A percentile compares a stretch with the other conserved stretches of the same genome.
These are phyloP conservation scores for Amblyopsis hoosieri DNA, from an alignment of 2,797 vertebrate species.

Conservation along the genomic window DNA sequence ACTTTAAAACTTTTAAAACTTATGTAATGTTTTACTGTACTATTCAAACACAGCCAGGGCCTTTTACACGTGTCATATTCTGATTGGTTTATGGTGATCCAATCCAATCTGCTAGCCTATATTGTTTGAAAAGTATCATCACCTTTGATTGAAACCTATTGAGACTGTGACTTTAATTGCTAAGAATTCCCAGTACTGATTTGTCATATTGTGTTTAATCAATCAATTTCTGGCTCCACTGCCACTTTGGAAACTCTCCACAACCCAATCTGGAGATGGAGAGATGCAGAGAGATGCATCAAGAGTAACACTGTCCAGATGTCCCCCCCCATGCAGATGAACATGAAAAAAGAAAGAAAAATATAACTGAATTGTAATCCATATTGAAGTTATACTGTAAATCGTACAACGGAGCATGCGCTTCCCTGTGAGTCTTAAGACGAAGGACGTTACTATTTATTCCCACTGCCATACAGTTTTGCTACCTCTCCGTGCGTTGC, in stretches of 20 bases:
- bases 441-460: slow-evolving; percentile 17
- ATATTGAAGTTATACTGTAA: slow-evolving; percentile 33
- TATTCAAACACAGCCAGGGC: too few relatives aligned
- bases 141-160: too few relatives aligned
- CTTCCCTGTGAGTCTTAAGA: background rate
- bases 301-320: slow-evolving; percentile 70
- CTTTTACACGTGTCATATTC: too few relatives aligned
- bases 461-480: slow-evolving; percentile 18
- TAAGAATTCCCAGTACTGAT: too few relatives aligned
- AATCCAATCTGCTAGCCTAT: too few relatives aligned
- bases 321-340: slow-evolving; percentile 12
- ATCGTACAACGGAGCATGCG: background rate
- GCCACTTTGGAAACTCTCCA: slow-evolving; percentile 33
- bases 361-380: slow-evolving; percentile 22
- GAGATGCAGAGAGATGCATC: slow-evolving; percentile 51
- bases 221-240: slow-evolving; percentile 6
- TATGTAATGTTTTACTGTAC: too few relatives aligned
- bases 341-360: slow-evolving; percentile 54
- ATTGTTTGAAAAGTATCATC: too few relatives aligned
- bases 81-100: too few relatives aligned
- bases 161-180: too few relatives aligned
- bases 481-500: slow-evolving; percentile 18
- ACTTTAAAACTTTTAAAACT: too few relatives aligned
- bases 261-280: slow-evolving; percentile 39
- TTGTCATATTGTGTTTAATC: slow-evolving; percentile 18